phyloP scores from a whole-genome alignment of 2,797 vertebrate species.

The Acanthis flammea region DNA sequence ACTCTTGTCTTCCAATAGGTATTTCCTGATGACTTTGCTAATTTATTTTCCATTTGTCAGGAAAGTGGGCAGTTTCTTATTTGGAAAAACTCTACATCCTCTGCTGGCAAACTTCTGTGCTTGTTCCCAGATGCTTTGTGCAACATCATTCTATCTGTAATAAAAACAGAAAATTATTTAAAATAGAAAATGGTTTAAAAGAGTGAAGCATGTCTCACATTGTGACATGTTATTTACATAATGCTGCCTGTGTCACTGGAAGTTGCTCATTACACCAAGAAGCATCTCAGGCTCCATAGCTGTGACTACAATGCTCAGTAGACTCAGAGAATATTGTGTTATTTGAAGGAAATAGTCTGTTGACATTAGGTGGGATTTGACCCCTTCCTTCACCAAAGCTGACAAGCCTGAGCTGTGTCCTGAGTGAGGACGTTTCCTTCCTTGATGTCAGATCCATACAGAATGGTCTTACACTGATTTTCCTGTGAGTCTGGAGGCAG shows the following conservation, averaged over 20 bases:
- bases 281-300: not conserved
- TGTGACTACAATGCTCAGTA: not conserved
- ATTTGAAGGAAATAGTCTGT: not conserved
- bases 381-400: not conserved
- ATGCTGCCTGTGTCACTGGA: not conserved
- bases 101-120: not conserved
- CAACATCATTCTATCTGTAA: not conserved
- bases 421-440: slow-evolving; percentile 10
- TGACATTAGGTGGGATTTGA: not conserved
- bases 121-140: not conserved
- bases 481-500: not conserved
- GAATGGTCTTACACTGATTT: slow-evolving; percentile 12
- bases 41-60: not conserved
- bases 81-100: not conserved
- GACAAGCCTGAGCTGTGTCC: not conserved
- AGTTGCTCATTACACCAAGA: not conserved
- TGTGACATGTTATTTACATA: not conserved
- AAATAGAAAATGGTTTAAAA: not conserved
- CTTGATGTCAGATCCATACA: not conserved
- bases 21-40: slow-evolving; percentile 8
- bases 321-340: not conserved
- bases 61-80: not conserved
- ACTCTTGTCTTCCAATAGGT: not conserved
- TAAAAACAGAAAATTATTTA: not conserved
- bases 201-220: not conserved